Evolutionary conservation across 2,113 vertebrate genomes (phyloP).

Genomic region (Polyodon spathula): DNA sequence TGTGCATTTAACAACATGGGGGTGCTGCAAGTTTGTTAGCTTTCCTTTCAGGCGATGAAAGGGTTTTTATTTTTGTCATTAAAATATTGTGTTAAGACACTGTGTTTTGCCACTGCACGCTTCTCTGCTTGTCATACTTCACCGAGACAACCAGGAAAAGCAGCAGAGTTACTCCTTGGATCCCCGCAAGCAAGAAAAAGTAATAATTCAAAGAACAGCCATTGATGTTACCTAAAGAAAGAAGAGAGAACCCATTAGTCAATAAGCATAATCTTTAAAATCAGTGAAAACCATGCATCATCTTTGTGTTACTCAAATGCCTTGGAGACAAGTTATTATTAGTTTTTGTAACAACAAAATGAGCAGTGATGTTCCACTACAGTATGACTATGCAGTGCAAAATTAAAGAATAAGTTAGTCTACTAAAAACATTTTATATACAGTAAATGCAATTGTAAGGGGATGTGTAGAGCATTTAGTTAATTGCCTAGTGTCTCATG

Average conservation of each 20-base stretch:
- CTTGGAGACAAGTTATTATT: neutral
- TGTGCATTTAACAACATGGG: too few relatives aligned
- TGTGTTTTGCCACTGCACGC: constrained; percentile 32
- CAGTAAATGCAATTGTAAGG: too few relatives aligned
- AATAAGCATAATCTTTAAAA: neutral
- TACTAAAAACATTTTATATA: too few relatives aligned
- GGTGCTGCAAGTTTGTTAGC: too few relatives aligned
- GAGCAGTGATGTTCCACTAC: neutral
- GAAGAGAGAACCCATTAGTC: neutral
- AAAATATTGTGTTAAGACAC: constrained; percentile 35
- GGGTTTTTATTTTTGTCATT: too few relatives aligned
- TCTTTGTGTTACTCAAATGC: neutral
- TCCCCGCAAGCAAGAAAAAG: constrained; percentile 87
- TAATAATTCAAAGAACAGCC: constrained; percentile 87
- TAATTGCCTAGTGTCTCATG: too few relatives aligned
- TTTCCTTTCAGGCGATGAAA: too few relatives aligned
- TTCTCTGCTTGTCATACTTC: constrained; percentile 72
- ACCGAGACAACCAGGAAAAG: constrained; percentile 86
- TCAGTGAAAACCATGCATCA: neutral
- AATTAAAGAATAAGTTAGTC: too few relatives aligned
- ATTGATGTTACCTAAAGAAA: constrained; percentile 79
- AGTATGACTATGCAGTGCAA: neutral
- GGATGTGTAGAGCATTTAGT: too few relatives aligned
- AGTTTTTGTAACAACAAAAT: neutral
- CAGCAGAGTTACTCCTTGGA: constrained; percentile 80